Percentiles rank a stretch among this genome's conserved stretches.
Conservation (phyloP, 1,140 invertebrate genomes). For the Drosophila persimilis region DNA sequence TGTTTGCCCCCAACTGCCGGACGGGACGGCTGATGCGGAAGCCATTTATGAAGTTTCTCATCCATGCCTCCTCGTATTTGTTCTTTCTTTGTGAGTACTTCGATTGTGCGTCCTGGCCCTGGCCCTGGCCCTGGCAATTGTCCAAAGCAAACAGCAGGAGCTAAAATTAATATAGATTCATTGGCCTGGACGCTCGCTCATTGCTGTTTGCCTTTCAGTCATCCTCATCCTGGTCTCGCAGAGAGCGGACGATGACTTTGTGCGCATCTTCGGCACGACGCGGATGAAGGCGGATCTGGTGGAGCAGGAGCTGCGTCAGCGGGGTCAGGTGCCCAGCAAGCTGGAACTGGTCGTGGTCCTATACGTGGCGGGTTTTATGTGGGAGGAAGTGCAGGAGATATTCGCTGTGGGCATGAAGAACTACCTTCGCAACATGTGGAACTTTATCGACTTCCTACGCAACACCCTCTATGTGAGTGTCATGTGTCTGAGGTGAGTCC, state of each 20-base stretch:
- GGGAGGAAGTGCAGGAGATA: conserved; percentile 95
- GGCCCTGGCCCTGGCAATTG: not conserved
- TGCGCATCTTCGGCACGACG: conserved; percentile 88
- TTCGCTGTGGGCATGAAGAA: conserved; percentile 91
- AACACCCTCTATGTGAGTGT: conserved; percentile 93
- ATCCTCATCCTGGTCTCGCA: conserved; percentile 94
- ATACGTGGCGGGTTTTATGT: conserved; percentile 94
- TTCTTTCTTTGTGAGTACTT: conserved; percentile 92
- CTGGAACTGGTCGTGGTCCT: conserved; percentile 91
- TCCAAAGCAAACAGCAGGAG: conserved; percentile 29
- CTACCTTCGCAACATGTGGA: conserved; percentile 97
- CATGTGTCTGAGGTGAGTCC: conserved; percentile 86
- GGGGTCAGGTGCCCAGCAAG: conserved; percentile 90
- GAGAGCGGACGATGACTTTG: conserved; percentile 90
- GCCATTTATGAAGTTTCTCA: conserved; percentile 97
- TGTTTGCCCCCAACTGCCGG: conserved; percentile 89
- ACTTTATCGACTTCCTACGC: conserved; percentile 96
- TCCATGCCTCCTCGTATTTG: conserved; percentile 95
- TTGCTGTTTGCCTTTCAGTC: conserved; percentile 85
- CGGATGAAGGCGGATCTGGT: conserved; percentile 86
- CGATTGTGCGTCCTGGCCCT: not conserved
- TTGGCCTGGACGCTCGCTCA: conserved; percentile 6
- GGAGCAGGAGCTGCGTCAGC: conserved; percentile 87
- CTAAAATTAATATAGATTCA: conserved; percentile 14
- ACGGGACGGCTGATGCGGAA: conserved; percentile 92